Percentiles rank a stretch among this genome's conserved stretches.
These are phyloP conservation scores for Scaptomyza cyrtandrae DNA, from an alignment of 2,888 invertebrate species.

Conservation along the genomic window DNA sequence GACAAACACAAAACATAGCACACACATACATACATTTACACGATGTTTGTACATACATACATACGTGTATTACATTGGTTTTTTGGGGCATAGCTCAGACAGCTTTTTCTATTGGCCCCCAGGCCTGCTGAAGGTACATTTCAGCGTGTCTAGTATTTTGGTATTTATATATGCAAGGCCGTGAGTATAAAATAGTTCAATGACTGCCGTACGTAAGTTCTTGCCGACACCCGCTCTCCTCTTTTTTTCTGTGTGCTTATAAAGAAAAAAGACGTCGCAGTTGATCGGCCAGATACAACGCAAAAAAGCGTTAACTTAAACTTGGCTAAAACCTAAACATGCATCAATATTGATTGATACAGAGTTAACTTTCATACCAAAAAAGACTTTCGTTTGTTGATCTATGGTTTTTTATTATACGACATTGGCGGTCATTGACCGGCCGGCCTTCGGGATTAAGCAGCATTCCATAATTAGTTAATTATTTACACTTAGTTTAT, in stretches of 20 bases:
- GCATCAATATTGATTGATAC: conserved; percentile 14
- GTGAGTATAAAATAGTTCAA: conserved; percentile 73
- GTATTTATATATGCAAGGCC: conserved; percentile 61
- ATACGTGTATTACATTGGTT: not conserved
- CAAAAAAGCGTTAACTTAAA: conserved; percentile 15
- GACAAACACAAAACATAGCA: conserved; percentile 19
- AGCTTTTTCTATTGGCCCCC: conserved; percentile 34
- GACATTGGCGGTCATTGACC: conserved; percentile 31
- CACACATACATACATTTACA: not conserved
- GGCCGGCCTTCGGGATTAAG: conserved; percentile 24
- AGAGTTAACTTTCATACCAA: not conserved
- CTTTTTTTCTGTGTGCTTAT: conserved; percentile 19
- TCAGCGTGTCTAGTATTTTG: conserved; percentile 35
- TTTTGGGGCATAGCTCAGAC: not conserved
- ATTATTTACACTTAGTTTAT: conserved; percentile 27
- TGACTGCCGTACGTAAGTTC: conserved; percentile 64
- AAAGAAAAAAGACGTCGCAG: conserved; percentile 30
- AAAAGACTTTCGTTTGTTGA: conserved; percentile 17
- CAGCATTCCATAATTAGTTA: conserved; percentile 23
- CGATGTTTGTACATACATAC: not conserved
- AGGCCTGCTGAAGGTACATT: conserved; percentile 28
- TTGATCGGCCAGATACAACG: conserved; percentile 32
- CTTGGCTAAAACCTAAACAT: conserved; percentile 7
- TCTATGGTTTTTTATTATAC: not conserved
- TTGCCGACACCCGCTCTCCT: conserved; percentile 18